phyloP scores from a whole-genome alignment of 1,140 invertebrate genomes.

The Megathymus violae region DNA sequence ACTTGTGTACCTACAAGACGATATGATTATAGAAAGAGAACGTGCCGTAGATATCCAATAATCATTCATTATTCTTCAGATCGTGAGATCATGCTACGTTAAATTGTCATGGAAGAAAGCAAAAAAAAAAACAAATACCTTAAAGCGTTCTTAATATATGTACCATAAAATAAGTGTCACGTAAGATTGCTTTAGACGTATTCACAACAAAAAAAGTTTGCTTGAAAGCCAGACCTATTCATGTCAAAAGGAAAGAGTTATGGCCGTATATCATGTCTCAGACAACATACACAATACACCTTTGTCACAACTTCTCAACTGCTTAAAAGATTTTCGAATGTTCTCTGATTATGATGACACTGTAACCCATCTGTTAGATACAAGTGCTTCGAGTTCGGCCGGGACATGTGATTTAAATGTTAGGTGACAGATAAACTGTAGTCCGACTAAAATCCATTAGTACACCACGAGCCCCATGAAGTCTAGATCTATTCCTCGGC shows the following conservation, averaged over 20 bases:
- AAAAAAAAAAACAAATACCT: background rate
- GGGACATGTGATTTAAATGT: no score
- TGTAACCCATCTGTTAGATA: no score
- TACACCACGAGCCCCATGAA: no score
- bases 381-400: no score
- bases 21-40: no score
- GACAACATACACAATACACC: background rate
- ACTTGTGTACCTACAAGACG: no score
- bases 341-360: no score
- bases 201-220: background rate
- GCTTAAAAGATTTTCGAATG: background rate
- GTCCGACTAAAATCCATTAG: no score
- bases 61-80: no score
- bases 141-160: background rate
- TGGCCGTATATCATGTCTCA: background rate
- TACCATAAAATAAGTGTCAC: background rate
- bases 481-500: no score
- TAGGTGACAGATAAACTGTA: no score
- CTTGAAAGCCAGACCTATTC: background rate
- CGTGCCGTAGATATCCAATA: no score
- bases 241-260: background rate
- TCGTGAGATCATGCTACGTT: background rate
- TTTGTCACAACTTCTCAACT: background rate
- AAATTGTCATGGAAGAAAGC: background rate
- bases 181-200: background rate